Conservation (phyloP, 2,888 invertebrate species). For the Protonemura montana region DNA sequence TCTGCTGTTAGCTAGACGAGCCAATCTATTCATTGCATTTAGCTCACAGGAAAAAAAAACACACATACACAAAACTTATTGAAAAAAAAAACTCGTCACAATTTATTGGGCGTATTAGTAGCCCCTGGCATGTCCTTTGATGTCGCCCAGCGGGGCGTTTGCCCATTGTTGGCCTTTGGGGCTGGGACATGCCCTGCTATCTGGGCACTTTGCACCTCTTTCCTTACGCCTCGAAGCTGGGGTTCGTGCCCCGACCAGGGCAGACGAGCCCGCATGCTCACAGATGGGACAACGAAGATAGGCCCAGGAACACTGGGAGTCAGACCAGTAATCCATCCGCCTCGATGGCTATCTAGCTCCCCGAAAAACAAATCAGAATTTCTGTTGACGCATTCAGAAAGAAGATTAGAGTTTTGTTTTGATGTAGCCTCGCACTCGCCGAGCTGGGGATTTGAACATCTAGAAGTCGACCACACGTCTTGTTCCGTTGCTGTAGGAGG, state of each 20-base stretch:
- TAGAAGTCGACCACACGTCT: background rate
- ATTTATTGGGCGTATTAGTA: slow-evolving; percentile 41
- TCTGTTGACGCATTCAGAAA: background rate
- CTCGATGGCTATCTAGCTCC: background rate
- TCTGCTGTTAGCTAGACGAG: slow-evolving; percentile 7
- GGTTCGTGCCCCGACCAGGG: background rate
- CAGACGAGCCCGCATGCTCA: background rate
- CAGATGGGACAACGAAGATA: background rate
- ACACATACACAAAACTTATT: background rate
- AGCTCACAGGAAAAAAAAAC: background rate
- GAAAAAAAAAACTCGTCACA: background rate
- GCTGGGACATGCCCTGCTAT: slow-evolving; percentile 1
- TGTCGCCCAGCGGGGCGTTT: slow-evolving; percentile 30
- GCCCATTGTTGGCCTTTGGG: slow-evolving; percentile 33
- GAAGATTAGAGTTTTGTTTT: background rate
- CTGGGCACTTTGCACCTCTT: slow-evolving; percentile 31
- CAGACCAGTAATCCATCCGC: background rate
- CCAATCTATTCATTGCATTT: slow-evolving; percentile 25
- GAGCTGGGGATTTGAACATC: background rate
- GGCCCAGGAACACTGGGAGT: background rate
- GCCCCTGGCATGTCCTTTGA: slow-evolving; percentile 38
- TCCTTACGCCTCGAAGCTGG: background rate
- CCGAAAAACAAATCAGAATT: background rate
- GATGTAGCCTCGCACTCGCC: too few species aligned
- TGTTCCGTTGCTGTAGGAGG: background rate